These are phyloP conservation scores for Chironomus tepperi DNA, from an alignment of 1,140 invertebrate species.

Conservation along the genomic window DNA sequence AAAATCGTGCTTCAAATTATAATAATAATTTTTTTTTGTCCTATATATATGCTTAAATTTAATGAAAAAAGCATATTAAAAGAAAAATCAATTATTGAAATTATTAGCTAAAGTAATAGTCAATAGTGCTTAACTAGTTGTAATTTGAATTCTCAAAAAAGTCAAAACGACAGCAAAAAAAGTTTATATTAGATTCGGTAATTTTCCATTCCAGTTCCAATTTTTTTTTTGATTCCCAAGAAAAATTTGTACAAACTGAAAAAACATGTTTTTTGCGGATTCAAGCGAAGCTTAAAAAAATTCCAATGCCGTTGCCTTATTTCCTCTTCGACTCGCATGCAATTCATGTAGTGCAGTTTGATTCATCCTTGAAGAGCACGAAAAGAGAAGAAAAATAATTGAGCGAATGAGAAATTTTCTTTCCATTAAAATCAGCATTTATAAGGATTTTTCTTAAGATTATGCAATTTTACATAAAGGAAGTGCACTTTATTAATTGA, in stretches of 20 bases:
- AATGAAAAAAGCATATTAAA: not conserved
- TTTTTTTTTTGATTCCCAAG: not conserved
- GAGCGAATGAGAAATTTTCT: not conserved
- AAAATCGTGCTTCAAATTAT: not conserved
- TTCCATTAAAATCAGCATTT: not conserved
- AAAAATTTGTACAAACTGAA: not conserved
- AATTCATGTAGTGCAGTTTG: not conserved
- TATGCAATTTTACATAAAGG: not conserved
- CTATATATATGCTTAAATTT: not conserved
- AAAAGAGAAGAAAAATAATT: no score
- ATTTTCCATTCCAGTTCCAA: not conserved
- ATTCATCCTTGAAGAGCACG: not conserved
- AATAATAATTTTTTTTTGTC: not conserved
- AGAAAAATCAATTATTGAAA: conserved; percentile 21
- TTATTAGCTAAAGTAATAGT: not conserved
- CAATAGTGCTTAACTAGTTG: not conserved
- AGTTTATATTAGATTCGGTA: not conserved
- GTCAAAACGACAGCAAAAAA: conserved; percentile 10
- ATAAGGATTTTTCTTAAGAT: not conserved
- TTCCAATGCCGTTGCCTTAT: not conserved
- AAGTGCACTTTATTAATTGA: no score
- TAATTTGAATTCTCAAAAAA: conserved; percentile 4
- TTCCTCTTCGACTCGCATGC: not conserved
- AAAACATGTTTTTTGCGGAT: not conserved
- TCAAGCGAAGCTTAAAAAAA: not conserved